These are phyloP conservation scores for Metaphire vulgaris DNA, from an alignment of 1,140 invertebrate species.

Conservation along the genomic window DNA sequence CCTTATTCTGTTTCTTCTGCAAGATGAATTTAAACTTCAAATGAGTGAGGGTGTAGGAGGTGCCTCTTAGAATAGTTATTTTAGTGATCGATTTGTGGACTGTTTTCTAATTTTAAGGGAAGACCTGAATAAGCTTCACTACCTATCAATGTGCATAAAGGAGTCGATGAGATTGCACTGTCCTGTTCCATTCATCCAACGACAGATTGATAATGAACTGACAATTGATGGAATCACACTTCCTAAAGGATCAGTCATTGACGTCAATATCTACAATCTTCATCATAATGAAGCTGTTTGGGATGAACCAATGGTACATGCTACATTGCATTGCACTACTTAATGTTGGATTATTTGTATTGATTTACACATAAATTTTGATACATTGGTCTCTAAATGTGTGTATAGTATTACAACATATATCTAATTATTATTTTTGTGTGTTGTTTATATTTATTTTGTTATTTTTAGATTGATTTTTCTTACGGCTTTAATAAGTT, in stretches of 20 bases:
- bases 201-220: conserved; percentile 63
- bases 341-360: not conserved
- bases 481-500: not conserved
- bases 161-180: conserved; percentile 49
- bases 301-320: conserved; percentile 32
- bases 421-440: not conserved
- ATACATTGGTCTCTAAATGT: not conserved
- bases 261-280: conserved; percentile 34
- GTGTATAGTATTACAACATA: conserved; percentile 6
- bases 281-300: conserved; percentile 43
- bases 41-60: no score
- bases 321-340: conserved; percentile 6
- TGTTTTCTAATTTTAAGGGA: conserved; percentile 29
- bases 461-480: not conserved
- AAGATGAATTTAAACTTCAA: no score
- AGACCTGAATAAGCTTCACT: conserved; percentile 41
- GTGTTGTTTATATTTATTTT: not conserved
- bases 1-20: not conserved
- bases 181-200: conserved; percentile 62
- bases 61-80: no score
- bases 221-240: conserved; percentile 38
- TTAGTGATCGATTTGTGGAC: not conserved
- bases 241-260: conserved; percentile 32
- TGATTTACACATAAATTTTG: not conserved
- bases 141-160: conserved; percentile 49